These are phyloP conservation scores for Malurus melanocephalus DNA, from an alignment of 2,113 vertebrate species.

Conservation along the genomic window DNA sequence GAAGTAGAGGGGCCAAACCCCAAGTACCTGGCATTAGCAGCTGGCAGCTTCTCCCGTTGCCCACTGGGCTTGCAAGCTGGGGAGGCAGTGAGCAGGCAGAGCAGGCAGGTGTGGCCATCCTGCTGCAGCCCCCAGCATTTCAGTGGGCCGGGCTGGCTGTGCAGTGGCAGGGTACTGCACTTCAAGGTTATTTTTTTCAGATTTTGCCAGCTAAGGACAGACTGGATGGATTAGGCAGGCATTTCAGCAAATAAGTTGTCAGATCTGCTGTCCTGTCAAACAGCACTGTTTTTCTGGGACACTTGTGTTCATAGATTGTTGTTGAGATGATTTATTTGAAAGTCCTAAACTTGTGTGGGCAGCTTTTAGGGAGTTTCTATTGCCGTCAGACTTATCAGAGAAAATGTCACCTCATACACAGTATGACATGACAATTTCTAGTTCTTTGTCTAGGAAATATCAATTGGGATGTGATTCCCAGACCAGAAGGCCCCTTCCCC, in stretches of 20 bases:
- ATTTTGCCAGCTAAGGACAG: background rate
- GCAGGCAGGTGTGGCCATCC: fast-evolving
- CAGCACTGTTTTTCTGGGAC: background rate
- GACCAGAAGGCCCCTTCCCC: slow-evolving; percentile 19
- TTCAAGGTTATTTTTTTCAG: background rate
- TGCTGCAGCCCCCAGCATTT: background rate
- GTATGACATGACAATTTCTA: background rate
- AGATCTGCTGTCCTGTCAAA: background rate
- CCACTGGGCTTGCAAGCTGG: background rate
- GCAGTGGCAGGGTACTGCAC: background rate
- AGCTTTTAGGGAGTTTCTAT: background rate
- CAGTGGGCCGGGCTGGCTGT: background rate
- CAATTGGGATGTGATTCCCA: background rate
- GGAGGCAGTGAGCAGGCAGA: background rate
- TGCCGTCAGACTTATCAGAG: background rate
- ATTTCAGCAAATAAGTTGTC: background rate
- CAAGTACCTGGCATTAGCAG: background rate
- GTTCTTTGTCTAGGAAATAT: slow-evolving; percentile 17
- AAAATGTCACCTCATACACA: background rate
- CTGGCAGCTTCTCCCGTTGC: background rate
- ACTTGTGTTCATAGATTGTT: background rate
- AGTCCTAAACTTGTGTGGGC: background rate
- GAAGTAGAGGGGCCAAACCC: background rate
- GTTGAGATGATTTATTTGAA: background rate
- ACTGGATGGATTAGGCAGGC: background rate